Percentiles rank a stretch among this genome's conserved stretches.
Conservation (phyloP, 1,140 invertebrate species). For the Maconellicoccus hirsutus region DNA sequence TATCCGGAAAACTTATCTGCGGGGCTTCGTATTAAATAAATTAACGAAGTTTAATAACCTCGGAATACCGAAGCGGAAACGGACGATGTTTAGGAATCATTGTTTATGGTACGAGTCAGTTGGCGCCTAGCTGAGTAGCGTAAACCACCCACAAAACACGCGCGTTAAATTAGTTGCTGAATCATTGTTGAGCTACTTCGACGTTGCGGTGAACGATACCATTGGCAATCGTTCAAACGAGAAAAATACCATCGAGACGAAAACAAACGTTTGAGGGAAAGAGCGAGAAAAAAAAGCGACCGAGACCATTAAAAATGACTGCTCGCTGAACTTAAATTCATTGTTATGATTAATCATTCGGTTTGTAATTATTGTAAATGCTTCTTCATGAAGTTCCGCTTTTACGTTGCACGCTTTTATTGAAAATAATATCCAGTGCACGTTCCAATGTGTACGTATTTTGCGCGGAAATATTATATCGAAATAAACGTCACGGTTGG, state of each 20-base stretch:
- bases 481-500: neutral
- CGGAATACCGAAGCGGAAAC: neutral
- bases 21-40: neutral
- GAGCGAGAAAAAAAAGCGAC: neutral
- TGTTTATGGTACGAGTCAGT: neutral
- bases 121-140: neutral
- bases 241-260: neutral
- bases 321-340: neutral
- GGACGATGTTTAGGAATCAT: neutral
- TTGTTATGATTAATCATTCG: neutral
- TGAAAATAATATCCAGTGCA: neutral
- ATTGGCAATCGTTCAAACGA: slow-evolving; percentile 8
- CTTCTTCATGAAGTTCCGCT: neutral
- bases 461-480: neutral
- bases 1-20: too few species aligned
- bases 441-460: neutral
- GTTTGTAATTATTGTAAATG: slow-evolving; percentile 5
- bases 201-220: too few species aligned
- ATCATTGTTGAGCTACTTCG: neutral
- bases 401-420: neutral
- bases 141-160: neutral
- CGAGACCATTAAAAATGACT: neutral
- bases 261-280: neutral
- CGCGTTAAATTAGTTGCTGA: neutral
- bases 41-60: neutral